Evolutionary conservation across 2,113 vertebrate genomes (phyloP).

Genomic region (Perca schrenkii): DNA sequence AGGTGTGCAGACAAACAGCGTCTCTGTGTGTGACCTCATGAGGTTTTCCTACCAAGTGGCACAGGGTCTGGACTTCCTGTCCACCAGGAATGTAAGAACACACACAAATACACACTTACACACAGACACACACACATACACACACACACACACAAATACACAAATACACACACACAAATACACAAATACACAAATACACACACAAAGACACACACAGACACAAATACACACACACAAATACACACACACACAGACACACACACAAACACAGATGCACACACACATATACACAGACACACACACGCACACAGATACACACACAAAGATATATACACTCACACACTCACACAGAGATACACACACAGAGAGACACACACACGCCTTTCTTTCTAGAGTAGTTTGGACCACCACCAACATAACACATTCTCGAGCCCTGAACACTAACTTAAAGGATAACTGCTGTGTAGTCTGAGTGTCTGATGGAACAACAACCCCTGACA

Average conservation of each 20-base stretch:
- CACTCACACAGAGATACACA: too few relatives aligned
- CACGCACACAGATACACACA: too few relatives aligned
- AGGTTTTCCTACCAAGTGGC: slow-evolving; percentile 95
- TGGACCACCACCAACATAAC: too few relatives aligned
- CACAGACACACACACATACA: not conserved
- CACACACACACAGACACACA: not conserved
- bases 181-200: not conserved
- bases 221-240: not conserved
- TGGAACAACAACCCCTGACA: too few relatives aligned
- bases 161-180: too few relatives aligned
- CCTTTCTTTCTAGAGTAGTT: too few relatives aligned
- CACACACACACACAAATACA: not conserved
- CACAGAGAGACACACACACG: too few relatives aligned
- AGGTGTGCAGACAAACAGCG: slow-evolving; percentile 65
- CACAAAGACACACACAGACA: not conserved
- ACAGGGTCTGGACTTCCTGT: slow-evolving; percentile 95
- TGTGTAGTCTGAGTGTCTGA: too few relatives aligned
- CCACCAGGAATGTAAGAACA: slow-evolving; percentile 91
- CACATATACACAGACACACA: too few relatives aligned
- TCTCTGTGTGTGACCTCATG: slow-evolving; percentile 85
- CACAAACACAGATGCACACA: not conserved
- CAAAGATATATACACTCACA: too few relatives aligned
- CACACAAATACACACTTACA: not conserved
- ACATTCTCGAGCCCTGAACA: too few relatives aligned
- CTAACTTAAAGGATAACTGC: too few relatives aligned